Evolutionary conservation across 2,113 vertebrate genomes (phyloP), one percentile per base, ranked within the genome.

Genomic region (Gavialis gangeticus): DNA sequence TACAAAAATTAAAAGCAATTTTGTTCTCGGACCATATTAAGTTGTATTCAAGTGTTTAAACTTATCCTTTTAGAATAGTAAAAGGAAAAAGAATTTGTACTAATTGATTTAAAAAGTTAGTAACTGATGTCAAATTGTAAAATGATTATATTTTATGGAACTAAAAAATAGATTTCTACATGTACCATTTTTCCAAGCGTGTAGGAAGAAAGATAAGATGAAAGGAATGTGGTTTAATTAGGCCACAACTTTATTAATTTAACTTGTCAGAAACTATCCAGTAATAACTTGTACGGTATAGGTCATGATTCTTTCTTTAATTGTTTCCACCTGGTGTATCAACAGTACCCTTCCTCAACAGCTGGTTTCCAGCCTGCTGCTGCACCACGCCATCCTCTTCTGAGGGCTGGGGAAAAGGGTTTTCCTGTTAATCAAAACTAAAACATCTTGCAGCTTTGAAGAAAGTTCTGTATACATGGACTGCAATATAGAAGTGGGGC

Each of bases 1-100:
- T 81, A 4, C 27, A 73, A 58, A n/a, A 84, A 4, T 79, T 37
- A 91, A n/a, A 54, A 81, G 27, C 59, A 22, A 46, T 91, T 90
- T 91, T 87, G 46, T 46, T 46, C 46, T 46, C 46, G 28, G 27
- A 67, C 63, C 73, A 0, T 28, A 9, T 81, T 11, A 25, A 46
- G 4, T 62, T 9, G 90, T 66, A 56, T 19, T 79, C 81, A 75
- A 86, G 77, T 89, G 56, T 21, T 90, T 27, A 13, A 6, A 60
- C 92, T 89, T 84, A 69, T 84, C 46, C 89, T 5, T 73, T 86
- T 93, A 79, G 27, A 3, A 60, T 79, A 84, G 88, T 60, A 83
- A 73, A 18, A 73, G 21, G 34, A 83, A 93, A 94, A 34, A 3
- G 75, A 81, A 56, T 84, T 55, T 87, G 30, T 79, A 60, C 3